Evolutionary conservation across 2,113 vertebrate species (phyloP).

Genomic region (Cyprinus carpio): DNA sequence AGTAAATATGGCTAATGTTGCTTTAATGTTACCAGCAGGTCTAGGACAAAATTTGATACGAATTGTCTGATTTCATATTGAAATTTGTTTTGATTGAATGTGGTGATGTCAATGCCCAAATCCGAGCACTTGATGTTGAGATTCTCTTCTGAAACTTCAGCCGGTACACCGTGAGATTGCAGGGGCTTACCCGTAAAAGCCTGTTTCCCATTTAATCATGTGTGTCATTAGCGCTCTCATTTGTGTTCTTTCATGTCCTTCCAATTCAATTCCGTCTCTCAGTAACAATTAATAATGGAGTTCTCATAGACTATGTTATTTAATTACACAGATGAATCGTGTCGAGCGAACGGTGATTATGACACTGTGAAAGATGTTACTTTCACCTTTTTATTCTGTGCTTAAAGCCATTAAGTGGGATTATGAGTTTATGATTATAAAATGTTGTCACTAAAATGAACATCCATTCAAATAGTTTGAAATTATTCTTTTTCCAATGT

Average conservation of each 20-base stretch:
- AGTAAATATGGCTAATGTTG: too few relatives aligned
- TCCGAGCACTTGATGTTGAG: background rate
- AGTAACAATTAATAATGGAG: background rate
- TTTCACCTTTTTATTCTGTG: slow-evolving; percentile 21
- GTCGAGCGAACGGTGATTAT: background rate
- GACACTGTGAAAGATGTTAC: slow-evolving; percentile 12
- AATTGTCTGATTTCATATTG: too few relatives aligned
- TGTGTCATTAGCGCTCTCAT: background rate
- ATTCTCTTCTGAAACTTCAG: background rate
- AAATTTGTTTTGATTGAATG: background rate
- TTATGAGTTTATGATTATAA: background rate
- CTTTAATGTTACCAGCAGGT: too few relatives aligned
- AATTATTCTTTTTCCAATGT: background rate
- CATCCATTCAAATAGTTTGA: background rate
- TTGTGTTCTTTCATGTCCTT: background rate
- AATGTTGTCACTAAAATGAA: slow-evolving; percentile 3
- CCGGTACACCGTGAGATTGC: background rate
- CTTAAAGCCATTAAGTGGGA: slow-evolving; percentile 8
- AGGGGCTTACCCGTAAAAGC: background rate
- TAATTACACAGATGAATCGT: background rate
- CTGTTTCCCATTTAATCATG: background rate
- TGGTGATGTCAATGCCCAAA: background rate
- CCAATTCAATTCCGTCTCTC: background rate
- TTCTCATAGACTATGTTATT: background rate
- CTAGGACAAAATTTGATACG: too few relatives aligned